A percentile compares a stretch with the other conserved stretches of the same genome.
Evolutionary conservation across 1,140 invertebrate genomes (phyloP).

Genomic region (Dolichoris vasculosae): DNA sequence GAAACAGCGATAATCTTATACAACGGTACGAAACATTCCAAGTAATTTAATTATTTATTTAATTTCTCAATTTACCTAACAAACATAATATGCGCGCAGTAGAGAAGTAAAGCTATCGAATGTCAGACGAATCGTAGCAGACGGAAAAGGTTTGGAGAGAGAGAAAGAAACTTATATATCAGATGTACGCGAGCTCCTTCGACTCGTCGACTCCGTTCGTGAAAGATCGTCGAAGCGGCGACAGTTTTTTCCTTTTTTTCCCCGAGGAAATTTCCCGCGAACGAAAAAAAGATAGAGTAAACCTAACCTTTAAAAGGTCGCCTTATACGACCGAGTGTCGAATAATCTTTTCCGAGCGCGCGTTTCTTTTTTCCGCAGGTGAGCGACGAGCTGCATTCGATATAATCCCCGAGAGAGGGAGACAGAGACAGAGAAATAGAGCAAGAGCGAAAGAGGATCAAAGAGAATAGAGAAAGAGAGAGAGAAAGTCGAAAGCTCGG

Average conservation of each 20-base stretch:
- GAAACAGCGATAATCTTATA: neutral
- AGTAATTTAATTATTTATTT: too few relatives aligned
- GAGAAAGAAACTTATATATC: neutral
- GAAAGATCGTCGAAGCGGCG: neutral
- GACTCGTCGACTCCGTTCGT: neutral
- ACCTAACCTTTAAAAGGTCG: constrained; percentile 42
- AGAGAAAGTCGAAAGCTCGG: constrained; percentile 14
- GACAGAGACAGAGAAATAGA: constrained; percentile 13
- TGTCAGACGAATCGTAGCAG: constrained; percentile 25
- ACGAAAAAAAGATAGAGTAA: neutral
- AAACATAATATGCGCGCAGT: neutral
- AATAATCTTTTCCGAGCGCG: neutral
- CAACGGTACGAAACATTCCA: too few relatives aligned
- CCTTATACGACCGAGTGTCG: neutral
- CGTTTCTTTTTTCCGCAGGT: constrained; percentile 13
- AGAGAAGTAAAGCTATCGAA: neutral
- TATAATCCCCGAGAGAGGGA: constrained; percentile 13
- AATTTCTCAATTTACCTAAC: constrained; percentile 3
- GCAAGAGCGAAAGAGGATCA: constrained; percentile 35
- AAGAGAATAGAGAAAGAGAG: constrained; percentile 31
- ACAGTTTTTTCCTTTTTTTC: neutral
- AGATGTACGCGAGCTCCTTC: neutral
- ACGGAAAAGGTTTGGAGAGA: constrained; percentile 14
- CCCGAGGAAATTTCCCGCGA: neutral
- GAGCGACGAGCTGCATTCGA: neutral